These are phyloP conservation scores for Druon quercuslanigerum DNA, from an alignment of 1,140 invertebrate species.

Conservation along the genomic window DNA sequence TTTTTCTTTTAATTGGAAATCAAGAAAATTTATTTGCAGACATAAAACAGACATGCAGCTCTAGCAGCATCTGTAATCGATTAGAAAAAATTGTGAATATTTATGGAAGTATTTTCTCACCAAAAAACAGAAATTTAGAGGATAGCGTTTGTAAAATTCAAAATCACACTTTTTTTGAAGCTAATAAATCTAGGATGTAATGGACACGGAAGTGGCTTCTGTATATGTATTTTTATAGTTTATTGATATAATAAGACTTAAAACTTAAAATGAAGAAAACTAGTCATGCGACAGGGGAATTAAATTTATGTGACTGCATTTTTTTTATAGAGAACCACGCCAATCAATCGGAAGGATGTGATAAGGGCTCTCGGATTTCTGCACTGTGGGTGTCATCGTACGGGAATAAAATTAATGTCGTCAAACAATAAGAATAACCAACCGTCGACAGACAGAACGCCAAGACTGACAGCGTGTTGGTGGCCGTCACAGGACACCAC, in stretches of 20 bases:
- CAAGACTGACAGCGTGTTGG: constrained; percentile 38
- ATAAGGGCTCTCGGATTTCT: constrained; percentile 49
- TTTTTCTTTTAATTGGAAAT: too few species aligned
- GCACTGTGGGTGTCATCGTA: constrained; percentile 52
- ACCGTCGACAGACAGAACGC: constrained; percentile 43
- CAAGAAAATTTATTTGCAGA: too few species aligned
- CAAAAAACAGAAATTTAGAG: too few species aligned
- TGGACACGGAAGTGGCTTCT: too few species aligned
- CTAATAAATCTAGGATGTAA: too few species aligned
- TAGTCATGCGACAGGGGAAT: neutral
- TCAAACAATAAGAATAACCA: constrained; percentile 53
- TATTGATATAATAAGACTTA: neutral
- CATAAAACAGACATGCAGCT: too few species aligned
- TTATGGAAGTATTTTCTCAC: neutral
- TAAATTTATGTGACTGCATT: neutral
- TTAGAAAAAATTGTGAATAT: neutral
- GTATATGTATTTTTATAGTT: too few species aligned
- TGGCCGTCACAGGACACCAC: constrained; percentile 44
- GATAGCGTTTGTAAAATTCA: too few species aligned
- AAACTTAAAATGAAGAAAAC: neutral
- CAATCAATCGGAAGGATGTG: constrained; percentile 46
- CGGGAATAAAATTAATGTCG: constrained; percentile 52
- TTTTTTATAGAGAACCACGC: constrained; percentile 6
- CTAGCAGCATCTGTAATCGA: neutral
- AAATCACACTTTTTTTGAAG: too few species aligned